Evolutionary conservation across 2,797 vertebrate species (phyloP), one percentile per base, ranked within the genome.

Genomic region (Myoxocephalus aenaeus): DNA sequence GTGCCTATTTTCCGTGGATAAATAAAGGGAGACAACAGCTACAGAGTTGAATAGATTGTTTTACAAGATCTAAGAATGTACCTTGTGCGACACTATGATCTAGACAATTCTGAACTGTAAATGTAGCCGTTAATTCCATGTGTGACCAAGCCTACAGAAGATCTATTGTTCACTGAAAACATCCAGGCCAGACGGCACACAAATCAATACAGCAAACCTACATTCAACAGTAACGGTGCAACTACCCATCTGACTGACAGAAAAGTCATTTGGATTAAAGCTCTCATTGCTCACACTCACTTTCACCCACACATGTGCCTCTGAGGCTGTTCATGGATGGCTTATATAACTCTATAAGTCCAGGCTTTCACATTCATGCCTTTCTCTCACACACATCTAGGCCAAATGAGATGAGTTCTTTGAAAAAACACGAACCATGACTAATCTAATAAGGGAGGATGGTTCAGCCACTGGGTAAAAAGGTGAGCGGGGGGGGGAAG

Each of bases 321-420:
- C 54, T 57, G 40, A 82, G 59, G 68, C 70, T 78, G 82, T 50
- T 89, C 75, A 67, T 56, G 51, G 68, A 54, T 66, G 73, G 81
- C 83, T 94, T 94, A 92, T 82, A 80, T 93, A 93, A 93, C 81
- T 66, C 50, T 50, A 62, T 50, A 62, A 82, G 66, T 85, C 77
- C 73, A 53, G 20, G 82, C 70, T 81, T 84, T 88, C 70, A 71
- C 68, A 80, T 85, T 74, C 59, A 76, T 75, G 53, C 73, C 74
- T 78, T 68, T 75, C 75, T 56, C 73, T 77, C 15, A 66, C 48
- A 70, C 20, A 65, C 15, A 70, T 85, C 77, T 84, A 88, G 88
- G 88, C 75, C 80, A 87, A 50, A 83, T 75, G 73, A 88, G 70
- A 85, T 40, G 70, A 40, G 73, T 53, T 83, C 61, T 88, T 78